phyloP scores from a whole-genome alignment of 2,113 vertebrate genomes.

The Oreochromis aureus region DNA sequence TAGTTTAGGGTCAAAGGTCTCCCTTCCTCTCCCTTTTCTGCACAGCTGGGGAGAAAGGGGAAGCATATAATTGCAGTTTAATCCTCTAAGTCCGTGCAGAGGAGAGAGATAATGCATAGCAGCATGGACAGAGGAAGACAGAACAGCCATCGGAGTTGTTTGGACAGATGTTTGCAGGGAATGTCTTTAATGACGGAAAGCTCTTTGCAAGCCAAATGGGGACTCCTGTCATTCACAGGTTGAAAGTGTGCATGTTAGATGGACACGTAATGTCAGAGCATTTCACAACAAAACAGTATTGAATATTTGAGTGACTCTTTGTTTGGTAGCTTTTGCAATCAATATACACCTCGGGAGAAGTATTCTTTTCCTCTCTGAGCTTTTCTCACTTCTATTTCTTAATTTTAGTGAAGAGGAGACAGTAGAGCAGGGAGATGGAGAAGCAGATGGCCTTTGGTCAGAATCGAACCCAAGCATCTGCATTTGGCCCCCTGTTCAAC shows the following conservation, averaged over 20 bases:
- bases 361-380: rapidly evolving
- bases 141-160: slow-evolving; percentile 14
- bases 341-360: neutral
- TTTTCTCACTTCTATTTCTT: neutral
- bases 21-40: neutral
- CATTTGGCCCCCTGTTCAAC: neutral
- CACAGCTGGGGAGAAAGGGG: slow-evolving; percentile 44
- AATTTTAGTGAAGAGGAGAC: neutral
- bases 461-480: neutral
- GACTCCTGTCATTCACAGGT: neutral
- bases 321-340: neutral
- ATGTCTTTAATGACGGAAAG: neutral
- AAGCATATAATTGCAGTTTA: slow-evolving; percentile 55
- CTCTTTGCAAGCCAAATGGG: neutral
- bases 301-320: neutral
- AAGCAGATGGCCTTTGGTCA: neutral
- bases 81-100: slow-evolving; percentile 56
- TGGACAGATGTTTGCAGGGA: slow-evolving; percentile 53
- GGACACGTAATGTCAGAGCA: neutral
- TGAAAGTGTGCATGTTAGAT: neutral
- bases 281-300: neutral
- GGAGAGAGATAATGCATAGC: slow-evolving; percentile 38
- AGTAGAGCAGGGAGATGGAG: neutral
- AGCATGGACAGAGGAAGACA: neutral
- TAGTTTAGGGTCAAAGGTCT: neutral